Evolutionary conservation across 2,888 invertebrate genomes (phyloP), one percentile per base, ranked within the genome.

Genomic region (Xanthia icteritia): DNA sequence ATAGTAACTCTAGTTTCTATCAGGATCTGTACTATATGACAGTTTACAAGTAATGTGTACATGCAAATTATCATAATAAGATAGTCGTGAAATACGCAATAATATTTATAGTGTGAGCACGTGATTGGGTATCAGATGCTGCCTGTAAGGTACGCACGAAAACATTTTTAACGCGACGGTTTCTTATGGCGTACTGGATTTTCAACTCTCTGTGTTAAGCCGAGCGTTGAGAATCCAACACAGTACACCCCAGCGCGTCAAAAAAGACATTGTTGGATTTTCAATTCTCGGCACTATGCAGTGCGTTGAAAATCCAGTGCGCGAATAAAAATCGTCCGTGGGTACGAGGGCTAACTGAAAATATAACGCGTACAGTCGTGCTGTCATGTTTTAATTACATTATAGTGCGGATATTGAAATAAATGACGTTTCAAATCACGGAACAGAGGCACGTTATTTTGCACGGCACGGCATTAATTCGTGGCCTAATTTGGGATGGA

Each of bases 1-100:
- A 8, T 42, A 60, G 42, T 64, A 48, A 79, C 5, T 11, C 13
- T 23, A 45, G 42, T 63, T 48, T 39, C 39, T 67, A 66, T 66
- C 20, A 60, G 20, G 13, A 68, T 75, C 31, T 69, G 36, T 45
- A 31, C n/a, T 66, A 48, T 20, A 31, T 42, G 17, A 58, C 42
- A 39, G 42, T 67, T 51, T 36, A 63, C 36, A 66, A 31, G 15
- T 60, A 70, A 20, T 54, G 61, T 73, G 20, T 79, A 67, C 70
- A 73, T 76, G 79, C 39, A 67, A 86, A 86, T 84, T 84, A 75
- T 60, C 58, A 45, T 86, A 86, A 86, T 70, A 74, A 79, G 73
- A 65, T 36, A 23, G 73, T 82, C 85, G 76, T 81, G 86, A 63
- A 73, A 66, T 67, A 76, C 54, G 31, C 56, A 66, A 79, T 70